A percentile compares a stretch with the other conserved stretches of the same genome.
Conservation (phyloP, 1,140 invertebrate species). For the Aporrectodea caliginosa region DNA sequence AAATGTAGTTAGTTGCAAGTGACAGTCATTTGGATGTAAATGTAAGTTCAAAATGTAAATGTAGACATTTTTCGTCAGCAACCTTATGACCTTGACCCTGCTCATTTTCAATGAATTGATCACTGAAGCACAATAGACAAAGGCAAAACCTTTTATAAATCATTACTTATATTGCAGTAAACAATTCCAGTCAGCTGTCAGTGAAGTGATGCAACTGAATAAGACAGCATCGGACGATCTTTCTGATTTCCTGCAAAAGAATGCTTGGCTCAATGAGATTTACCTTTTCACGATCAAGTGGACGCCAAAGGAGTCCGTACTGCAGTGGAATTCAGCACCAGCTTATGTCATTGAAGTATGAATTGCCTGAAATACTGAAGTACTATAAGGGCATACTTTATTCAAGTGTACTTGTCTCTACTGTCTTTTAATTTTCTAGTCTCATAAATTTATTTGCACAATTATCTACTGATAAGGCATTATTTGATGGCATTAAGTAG, state of each 20-base stretch:
- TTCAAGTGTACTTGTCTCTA: background rate
- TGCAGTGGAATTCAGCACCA: constrained; percentile 44
- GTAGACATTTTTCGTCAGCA: background rate
- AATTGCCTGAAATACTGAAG: no score
- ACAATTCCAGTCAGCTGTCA: constrained; percentile 42
- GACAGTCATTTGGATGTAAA: background rate
- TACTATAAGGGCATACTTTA: background rate
- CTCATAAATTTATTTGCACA: background rate
- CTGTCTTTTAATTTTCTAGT: background rate
- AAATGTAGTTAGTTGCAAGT: no score
- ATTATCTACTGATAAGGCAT: background rate
- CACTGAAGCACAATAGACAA: no score
- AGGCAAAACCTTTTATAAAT: no score
- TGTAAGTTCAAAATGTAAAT: no score
- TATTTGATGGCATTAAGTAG: background rate
- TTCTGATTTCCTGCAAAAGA: constrained; percentile 46
- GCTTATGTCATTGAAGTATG: constrained; percentile 52
- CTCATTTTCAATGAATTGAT: background rate
- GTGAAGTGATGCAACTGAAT: constrained; percentile 37
- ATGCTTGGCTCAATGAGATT: constrained; percentile 52
- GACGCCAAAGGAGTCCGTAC: constrained; percentile 42
- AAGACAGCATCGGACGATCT: constrained; percentile 45
- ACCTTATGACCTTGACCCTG: background rate
- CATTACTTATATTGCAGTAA: constrained; percentile 35
- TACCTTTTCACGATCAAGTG: constrained; percentile 47